Conservation (phyloP, 2,797 vertebrate species). For the Rallus crepitans region DNA sequence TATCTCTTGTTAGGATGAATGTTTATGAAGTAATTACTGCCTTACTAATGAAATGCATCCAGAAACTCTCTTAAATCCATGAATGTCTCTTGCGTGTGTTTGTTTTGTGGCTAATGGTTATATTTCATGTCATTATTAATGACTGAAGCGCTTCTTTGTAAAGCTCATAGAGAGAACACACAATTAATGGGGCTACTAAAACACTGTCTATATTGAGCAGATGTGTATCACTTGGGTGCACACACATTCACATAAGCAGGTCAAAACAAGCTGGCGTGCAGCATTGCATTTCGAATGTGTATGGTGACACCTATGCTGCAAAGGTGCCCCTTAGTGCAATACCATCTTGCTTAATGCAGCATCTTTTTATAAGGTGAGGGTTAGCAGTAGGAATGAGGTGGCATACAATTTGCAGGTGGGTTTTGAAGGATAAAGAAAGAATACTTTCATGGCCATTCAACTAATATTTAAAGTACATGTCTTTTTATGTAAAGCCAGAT, state of each 20-base stretch:
- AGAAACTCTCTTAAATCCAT: neutral
- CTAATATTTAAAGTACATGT: neutral
- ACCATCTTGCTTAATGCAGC: neutral
- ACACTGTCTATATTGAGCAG: neutral
- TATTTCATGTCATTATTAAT: neutral
- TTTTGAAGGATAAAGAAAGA: neutral
- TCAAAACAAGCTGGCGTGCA: neutral
- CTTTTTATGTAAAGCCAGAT: neutral
- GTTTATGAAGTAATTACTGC: neutral
- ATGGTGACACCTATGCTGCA: neutral
- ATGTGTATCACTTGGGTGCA: neutral
- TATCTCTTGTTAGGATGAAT: neutral
- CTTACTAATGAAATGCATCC: neutral
- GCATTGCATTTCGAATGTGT: neutral
- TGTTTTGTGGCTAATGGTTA: neutral
- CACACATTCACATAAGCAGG: too few species aligned
- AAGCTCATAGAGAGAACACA: neutral
- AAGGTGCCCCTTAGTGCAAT: neutral
- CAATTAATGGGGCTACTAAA: neutral
- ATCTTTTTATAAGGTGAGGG: neutral
- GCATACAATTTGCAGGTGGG: neutral
- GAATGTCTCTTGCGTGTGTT: neutral
- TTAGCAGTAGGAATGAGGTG: neutral
- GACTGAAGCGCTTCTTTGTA: neutral
- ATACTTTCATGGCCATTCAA: neutral